Percentiles rank a stretch among this genome's conserved stretches.
phyloP scores from a whole-genome alignment of 2,113 vertebrate species.

The Phylloscopus whistleri region DNA sequence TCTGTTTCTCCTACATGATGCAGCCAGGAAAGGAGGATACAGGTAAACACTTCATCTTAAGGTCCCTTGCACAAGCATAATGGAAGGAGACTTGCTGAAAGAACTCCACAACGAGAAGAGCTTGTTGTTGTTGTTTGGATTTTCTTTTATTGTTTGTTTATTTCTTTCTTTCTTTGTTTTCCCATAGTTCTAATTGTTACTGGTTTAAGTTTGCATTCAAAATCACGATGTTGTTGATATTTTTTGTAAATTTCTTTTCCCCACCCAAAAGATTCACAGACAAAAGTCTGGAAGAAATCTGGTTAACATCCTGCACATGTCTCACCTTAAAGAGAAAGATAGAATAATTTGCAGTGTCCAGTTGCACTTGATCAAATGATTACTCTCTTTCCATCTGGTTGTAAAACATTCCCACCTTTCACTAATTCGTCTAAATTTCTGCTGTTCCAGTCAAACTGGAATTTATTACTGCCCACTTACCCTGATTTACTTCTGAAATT shows the following conservation, averaged over 20 bases:
- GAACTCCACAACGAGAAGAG: not conserved
- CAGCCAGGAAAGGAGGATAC: not conserved
- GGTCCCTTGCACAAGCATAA: not conserved
- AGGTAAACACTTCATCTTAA: not conserved
- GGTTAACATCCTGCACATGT: not conserved
- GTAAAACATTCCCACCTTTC: constrained; percentile 66
- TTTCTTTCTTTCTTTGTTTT: not conserved
- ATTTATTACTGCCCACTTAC: constrained; percentile 74
- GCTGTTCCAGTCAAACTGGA: constrained; percentile 67
- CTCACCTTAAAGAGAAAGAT: constrained; percentile 10
- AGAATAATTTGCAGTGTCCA: constrained; percentile 60
- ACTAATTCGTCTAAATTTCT: constrained; percentile 71
- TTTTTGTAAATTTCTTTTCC: not conserved
- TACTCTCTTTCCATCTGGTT: constrained; percentile 58
- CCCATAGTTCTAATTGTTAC: accelerated
- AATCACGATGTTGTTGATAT: not conserved
- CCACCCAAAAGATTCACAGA: not conserved
- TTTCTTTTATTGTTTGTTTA: not conserved
- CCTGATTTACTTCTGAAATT: constrained; percentile 69
- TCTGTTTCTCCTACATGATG: not conserved
- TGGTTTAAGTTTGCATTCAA: not conserved
- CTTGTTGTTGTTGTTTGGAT: not conserved
- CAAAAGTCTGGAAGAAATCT: not conserved
- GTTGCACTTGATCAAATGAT: constrained; percentile 68
- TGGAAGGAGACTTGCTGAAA: not conserved